These are phyloP conservation scores for Cyprinodon diabolis DNA, from an alignment of 2,797 vertebrate genomes.

Conservation along the genomic window DNA sequence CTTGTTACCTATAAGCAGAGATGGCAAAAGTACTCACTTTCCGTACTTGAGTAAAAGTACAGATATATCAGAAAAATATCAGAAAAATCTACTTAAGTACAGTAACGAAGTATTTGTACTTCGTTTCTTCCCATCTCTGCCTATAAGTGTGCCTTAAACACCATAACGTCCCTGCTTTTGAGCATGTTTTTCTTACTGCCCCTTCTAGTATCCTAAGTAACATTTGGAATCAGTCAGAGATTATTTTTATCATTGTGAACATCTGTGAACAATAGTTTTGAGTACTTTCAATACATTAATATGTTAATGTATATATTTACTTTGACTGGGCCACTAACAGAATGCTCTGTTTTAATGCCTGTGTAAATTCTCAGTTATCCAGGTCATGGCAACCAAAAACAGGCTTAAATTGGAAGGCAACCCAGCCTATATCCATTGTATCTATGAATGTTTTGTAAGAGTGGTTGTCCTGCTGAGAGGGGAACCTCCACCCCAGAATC, in stretches of 20 bases:
- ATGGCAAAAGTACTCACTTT: too few relatives aligned
- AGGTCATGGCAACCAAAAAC: not conserved
- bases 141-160: conserved; percentile 27
- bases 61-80: too few relatives aligned
- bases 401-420: too few relatives aligned
- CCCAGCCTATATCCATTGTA: too few relatives aligned
- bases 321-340: not conserved
- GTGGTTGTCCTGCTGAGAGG: too few relatives aligned
- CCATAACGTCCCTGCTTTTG: conserved; percentile 47
- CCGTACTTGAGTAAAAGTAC: too few relatives aligned
- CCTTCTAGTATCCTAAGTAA: conserved; percentile 30
- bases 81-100: conserved; percentile 59
- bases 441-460: too few relatives aligned
- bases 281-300: too few relatives aligned
- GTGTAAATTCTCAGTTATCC: not conserved
- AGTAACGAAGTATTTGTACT: too few relatives aligned
- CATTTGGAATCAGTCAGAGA: conserved; percentile 18
- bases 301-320: not conserved
- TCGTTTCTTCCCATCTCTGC: conserved; percentile 17
- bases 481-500: too few relatives aligned
- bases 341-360: not conserved
- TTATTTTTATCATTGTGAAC: not conserved
- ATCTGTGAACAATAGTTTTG: not conserved
- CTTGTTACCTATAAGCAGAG: conserved; percentile 34
- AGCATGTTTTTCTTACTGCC: conserved; percentile 29